Evolutionary conservation across 2,797 vertebrate genomes (phyloP).

Genomic region (Anguilla megastoma): DNA sequence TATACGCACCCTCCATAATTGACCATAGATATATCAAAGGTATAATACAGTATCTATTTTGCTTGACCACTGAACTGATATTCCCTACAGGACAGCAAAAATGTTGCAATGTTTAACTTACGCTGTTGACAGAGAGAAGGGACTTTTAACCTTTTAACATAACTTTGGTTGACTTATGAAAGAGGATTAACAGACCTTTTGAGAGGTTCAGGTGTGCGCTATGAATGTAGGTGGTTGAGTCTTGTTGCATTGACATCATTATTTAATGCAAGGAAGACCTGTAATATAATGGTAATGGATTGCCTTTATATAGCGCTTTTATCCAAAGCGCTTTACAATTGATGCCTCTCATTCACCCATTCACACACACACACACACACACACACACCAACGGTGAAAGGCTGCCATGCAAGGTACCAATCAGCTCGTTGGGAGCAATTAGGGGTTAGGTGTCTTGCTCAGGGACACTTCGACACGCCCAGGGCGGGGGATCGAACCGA

Average conservation of each 20-base stretch:
- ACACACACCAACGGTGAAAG: no score
- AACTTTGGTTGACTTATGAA: constrained; percentile 3
- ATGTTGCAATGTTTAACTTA: background rate
- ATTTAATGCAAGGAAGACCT: background rate
- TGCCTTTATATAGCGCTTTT: no score
- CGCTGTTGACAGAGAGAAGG: background rate
- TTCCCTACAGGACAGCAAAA: background rate
- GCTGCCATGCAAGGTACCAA: no score
- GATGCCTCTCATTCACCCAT: no score
- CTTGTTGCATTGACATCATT: background rate
- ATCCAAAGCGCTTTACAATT: no score
- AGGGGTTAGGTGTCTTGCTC: no score
- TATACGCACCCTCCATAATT: background rate
- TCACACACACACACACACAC: no score
- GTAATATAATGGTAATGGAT: background rate
- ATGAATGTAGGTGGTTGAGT: background rate
- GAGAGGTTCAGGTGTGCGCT: background rate
- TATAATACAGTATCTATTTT: background rate
- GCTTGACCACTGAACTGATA: background rate
- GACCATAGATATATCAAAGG: background rate
- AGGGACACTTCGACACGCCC: no score
- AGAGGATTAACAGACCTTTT: background rate
- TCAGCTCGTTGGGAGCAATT: no score
- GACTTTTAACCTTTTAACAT: background rate
- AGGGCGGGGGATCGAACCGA: no score